Conservation (phyloP, 2,888 invertebrate genomes). For the Cordilura impudica region DNA sequence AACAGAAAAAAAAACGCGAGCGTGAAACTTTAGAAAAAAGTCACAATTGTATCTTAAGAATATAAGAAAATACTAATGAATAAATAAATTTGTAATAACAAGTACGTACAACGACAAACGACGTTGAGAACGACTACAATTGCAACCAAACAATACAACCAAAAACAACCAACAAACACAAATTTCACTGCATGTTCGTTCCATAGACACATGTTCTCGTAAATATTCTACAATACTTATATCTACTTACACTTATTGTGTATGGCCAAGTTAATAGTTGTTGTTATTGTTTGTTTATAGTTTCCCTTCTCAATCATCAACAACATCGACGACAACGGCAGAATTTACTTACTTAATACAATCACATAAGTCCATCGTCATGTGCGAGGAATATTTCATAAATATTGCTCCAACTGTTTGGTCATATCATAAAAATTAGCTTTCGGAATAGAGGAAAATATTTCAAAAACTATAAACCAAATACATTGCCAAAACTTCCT, state of each 20-base stretch:
- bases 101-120: constrained; percentile 8
- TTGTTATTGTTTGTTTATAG: background rate
- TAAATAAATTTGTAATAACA: background rate
- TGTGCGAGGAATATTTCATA: no score
- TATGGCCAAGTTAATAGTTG: constrained; percentile 30
- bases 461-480: no score
- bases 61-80: constrained; percentile 33
- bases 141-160: constrained; percentile 1
- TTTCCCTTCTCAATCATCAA: constrained; percentile 13
- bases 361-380: background rate
- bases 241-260: constrained; percentile 3
- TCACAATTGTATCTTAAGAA: constrained; percentile 14
- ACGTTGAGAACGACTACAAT: constrained; percentile 32
- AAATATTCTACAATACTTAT: background rate
- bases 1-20: background rate
- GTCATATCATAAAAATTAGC: no score
- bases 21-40: background rate
- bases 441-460: no score
- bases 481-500: no score
- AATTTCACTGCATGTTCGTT: constrained; percentile 1
- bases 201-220: background rate
- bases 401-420: no score
- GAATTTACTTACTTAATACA: constrained; percentile 24
- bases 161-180: constrained; percentile 10
- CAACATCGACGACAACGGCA: constrained; percentile 1